Evolutionary conservation across 1,140 invertebrate genomes (phyloP).

Genomic region (Protaetia brevitarsis): DNA sequence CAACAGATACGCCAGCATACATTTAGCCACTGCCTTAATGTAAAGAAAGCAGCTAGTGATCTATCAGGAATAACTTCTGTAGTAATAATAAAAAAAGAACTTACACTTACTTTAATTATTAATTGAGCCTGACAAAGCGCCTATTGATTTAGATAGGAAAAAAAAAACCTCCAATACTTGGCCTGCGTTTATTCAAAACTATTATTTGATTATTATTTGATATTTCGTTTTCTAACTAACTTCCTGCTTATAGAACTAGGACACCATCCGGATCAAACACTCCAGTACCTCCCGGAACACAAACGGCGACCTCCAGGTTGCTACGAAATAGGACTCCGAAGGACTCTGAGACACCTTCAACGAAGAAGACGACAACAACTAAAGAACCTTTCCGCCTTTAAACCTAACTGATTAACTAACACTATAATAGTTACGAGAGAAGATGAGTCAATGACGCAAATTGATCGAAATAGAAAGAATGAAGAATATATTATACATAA

Average conservation of each 20-base stretch:
- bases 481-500: no score
- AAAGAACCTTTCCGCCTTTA: slow-evolving; percentile 66
- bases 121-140: no score
- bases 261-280: slow-evolving; percentile 69
- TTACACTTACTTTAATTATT: no score
- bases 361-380: slow-evolving; percentile 57
- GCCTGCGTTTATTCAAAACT: background rate
- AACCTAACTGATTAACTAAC: slow-evolving; percentile 30
- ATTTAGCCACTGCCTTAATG: no score
- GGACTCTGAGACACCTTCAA: slow-evolving; percentile 58
- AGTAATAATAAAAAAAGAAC: no score
- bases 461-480: background rate
- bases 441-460: slow-evolving; percentile 44
- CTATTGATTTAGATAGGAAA: no score
- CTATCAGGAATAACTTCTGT: no score
- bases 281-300: slow-evolving; percentile 60
- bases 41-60: no score
- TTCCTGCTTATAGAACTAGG: slow-evolving; percentile 57
- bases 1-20: no score
- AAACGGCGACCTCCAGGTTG: slow-evolving; percentile 60
- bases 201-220: background rate
- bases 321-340: slow-evolving; percentile 64
- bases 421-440: slow-evolving; percentile 39
- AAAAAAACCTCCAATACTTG: no score
- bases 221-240: background rate